Evolutionary conservation across 2,888 invertebrate genomes (phyloP).

Genomic region (Cheilosia grossa): DNA sequence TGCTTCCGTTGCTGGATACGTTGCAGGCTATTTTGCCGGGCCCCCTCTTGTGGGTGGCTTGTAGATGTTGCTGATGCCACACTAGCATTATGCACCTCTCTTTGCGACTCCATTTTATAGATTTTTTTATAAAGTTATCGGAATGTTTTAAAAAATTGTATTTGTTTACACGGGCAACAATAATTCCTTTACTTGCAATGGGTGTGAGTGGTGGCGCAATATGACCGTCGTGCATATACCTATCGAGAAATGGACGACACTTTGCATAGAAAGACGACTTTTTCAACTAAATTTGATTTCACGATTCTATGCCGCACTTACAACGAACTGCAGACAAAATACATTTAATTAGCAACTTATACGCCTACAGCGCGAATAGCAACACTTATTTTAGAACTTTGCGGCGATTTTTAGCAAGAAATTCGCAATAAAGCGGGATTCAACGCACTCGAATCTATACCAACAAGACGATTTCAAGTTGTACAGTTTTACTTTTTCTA

Average conservation of each 20-base stretch:
- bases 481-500: conserved; percentile 11
- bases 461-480: conserved; percentile 30
- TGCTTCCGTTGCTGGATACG: conserved; percentile 90
- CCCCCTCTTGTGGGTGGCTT: conserved; percentile 81
- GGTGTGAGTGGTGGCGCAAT: conserved; percentile 6
- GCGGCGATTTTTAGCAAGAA: neutral
- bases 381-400: neutral
- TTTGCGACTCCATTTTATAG: conserved; percentile 54
- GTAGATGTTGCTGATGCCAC: conserved; percentile 57
- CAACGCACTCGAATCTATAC: conserved; percentile 17
- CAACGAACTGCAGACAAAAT: neutral
- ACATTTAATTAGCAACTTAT: neutral
- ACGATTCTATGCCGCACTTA: neutral
- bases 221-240: neutral
- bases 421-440: conserved; percentile 7
- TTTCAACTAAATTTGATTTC: conserved; percentile 21
- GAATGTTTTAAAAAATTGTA: neutral
- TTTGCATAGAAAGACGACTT: conserved; percentile 14
- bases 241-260: conserved; percentile 18
- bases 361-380: neutral
- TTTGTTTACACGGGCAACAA: conserved; percentile 40
- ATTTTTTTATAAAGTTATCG: neutral
- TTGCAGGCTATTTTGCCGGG: conserved; percentile 89
- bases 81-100: conserved; percentile 56
- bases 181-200: neutral